phyloP scores from a whole-genome alignment of 2,797 vertebrate genomes.

The Champsocephalus gunnari region DNA sequence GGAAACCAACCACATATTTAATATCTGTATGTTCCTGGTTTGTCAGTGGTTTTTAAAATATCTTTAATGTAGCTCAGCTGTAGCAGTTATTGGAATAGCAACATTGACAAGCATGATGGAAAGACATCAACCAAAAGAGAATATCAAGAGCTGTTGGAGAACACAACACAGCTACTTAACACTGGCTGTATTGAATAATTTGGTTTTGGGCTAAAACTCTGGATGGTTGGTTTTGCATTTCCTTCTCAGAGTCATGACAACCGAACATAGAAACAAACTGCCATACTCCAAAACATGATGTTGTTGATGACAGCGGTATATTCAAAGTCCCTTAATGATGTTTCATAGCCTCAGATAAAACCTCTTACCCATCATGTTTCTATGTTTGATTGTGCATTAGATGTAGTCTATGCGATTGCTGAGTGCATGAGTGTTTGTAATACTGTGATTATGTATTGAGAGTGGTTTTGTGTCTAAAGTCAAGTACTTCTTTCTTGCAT shows the following conservation, averaged over 20 bases:
- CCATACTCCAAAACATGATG: background rate
- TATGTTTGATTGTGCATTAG: background rate
- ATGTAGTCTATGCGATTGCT: background rate
- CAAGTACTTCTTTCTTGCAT: background rate
- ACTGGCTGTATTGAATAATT: background rate
- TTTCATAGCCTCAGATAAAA: background rate
- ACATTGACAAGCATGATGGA: too few relatives aligned
- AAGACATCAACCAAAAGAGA: too few relatives aligned
- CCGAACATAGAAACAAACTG: background rate
- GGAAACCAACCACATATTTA: background rate
- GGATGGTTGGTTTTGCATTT: background rate
- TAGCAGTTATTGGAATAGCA: background rate
- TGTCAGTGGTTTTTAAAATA: background rate
- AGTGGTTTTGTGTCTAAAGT: background rate
- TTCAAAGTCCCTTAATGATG: background rate
- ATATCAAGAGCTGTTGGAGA: too few relatives aligned
- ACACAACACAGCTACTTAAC: too few relatives aligned
- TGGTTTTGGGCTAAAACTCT: background rate
- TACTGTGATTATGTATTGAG: background rate
- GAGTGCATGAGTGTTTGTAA: background rate
- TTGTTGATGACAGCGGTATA: background rate
- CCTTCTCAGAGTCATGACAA: slow-evolving; percentile 5
- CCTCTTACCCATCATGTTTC: background rate
- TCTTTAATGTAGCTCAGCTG: background rate
- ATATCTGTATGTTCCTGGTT: background rate